phyloP scores from a whole-genome alignment of 1,140 invertebrate genomes.

The Brachionus plicatilis region DNA sequence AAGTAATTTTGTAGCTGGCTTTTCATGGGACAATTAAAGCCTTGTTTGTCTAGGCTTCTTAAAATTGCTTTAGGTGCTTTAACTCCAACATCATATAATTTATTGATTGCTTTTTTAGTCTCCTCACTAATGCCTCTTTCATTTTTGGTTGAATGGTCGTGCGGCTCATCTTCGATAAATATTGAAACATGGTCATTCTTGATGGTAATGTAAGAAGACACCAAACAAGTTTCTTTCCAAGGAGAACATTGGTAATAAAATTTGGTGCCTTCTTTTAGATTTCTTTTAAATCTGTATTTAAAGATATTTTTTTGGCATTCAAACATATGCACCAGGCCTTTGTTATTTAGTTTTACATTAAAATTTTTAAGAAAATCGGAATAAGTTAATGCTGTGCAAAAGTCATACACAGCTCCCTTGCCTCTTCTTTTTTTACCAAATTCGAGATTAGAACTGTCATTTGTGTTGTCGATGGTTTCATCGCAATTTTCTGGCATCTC shows the following conservation, averaged over 20 bases:
- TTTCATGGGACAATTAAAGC: background rate
- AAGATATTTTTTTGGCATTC: background rate
- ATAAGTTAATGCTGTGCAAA: background rate
- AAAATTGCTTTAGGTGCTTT: background rate
- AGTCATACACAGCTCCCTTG: background rate
- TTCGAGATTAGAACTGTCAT: background rate
- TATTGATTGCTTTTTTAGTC: background rate
- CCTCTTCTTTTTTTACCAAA: background rate
- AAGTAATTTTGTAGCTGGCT: background rate
- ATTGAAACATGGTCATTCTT: background rate
- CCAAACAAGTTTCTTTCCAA: background rate
- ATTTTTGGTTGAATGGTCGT: background rate
- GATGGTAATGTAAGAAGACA: background rate
- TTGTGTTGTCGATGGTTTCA: background rate
- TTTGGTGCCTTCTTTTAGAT: background rate
- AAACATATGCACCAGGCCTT: background rate
- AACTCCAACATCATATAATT: background rate
- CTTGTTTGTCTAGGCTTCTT: background rate
- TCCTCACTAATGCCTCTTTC: background rate
- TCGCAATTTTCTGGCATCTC: background rate
- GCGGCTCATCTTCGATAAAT: background rate
- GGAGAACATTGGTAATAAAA: background rate
- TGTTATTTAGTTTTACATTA: background rate
- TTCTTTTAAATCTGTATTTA: background rate
- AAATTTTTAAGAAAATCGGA: background rate